Conservation (phyloP, 2,888 invertebrate genomes). For the Conistra vaccinii region DNA sequence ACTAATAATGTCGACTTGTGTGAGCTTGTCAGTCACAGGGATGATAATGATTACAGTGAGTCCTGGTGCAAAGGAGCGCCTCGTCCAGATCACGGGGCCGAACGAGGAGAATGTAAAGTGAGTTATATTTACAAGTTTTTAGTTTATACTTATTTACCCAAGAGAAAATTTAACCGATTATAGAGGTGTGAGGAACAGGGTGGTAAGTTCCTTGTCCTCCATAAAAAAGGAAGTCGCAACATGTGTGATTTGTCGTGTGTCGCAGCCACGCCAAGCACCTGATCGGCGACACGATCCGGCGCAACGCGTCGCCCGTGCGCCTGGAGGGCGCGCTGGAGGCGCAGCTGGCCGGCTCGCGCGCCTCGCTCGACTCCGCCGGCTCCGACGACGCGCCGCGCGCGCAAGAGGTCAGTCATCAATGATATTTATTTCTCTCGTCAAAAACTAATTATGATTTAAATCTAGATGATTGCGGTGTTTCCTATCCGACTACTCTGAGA, state of each 20-base stretch:
- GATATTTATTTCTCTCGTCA: background rate
- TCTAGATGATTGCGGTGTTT: background rate
- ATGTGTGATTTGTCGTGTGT: background rate
- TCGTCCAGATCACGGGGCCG: conserved; percentile 98
- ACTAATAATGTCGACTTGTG: conserved; percentile 55
- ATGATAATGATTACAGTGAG: conserved; percentile 92
- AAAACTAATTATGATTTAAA: background rate
- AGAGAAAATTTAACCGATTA: background rate
- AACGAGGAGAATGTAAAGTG: conserved; percentile 98
- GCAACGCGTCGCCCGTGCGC: conserved; percentile 98
- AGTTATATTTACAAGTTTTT: conserved; percentile 63
- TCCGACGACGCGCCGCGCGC: conserved; percentile 80
- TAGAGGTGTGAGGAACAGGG: background rate
- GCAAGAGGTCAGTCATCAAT: background rate
- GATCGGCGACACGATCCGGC: conserved; percentile 98
- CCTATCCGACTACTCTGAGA: no score
- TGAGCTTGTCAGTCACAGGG: conserved; percentile 55
- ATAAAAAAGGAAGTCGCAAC: background rate
- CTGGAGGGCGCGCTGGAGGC: conserved; percentile 89
- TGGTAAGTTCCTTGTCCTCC: background rate
- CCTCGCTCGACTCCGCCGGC: conserved; percentile 94
- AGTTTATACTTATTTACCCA: background rate
- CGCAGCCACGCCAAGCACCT: conserved; percentile 96
- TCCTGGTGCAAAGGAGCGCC: conserved; percentile 98
- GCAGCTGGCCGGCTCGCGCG: conserved; percentile 93